Percentiles rank a stretch among this genome's conserved stretches.
These are phyloP conservation scores for Megaceryle alcyon DNA, from an alignment of 2,797 vertebrate species.

Conservation along the genomic window DNA sequence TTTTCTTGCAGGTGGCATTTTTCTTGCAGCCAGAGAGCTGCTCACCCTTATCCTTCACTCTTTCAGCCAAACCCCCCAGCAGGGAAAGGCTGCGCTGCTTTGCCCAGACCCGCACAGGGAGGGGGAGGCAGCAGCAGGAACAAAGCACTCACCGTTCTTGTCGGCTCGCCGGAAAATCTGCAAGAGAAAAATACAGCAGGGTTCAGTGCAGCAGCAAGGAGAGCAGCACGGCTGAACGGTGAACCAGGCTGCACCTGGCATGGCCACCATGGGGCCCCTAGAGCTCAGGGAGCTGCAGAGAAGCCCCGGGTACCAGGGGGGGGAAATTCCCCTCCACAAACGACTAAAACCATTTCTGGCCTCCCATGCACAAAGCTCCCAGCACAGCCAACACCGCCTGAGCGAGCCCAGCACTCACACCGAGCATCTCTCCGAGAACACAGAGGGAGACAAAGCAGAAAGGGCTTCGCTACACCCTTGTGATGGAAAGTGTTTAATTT, in stretches of 20 bases:
- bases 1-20: neutral
- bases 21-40: neutral
- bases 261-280: accelerated
- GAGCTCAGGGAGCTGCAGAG: neutral
- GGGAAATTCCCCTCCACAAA: neutral
- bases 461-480: neutral
- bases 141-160: constrained; percentile 92
- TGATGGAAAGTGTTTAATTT: constrained; percentile 34
- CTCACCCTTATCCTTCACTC: neutral
- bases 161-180: constrained; percentile 97
- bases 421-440: neutral
- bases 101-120: neutral
- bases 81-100: neutral
- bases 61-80: neutral
- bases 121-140: neutral
- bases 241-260: neutral
- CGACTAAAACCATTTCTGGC: neutral
- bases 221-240: accelerated
- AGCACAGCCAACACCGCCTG: accelerated
- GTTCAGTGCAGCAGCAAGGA: neutral
- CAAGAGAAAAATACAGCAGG: constrained; percentile 65
- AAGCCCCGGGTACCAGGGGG: neutral
- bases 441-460: neutral
- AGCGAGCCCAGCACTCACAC: neutral
- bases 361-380: neutral